Base-by-base conservation (phyloP, 23 tunicate species). In the Ascidia mentula region DNA sequence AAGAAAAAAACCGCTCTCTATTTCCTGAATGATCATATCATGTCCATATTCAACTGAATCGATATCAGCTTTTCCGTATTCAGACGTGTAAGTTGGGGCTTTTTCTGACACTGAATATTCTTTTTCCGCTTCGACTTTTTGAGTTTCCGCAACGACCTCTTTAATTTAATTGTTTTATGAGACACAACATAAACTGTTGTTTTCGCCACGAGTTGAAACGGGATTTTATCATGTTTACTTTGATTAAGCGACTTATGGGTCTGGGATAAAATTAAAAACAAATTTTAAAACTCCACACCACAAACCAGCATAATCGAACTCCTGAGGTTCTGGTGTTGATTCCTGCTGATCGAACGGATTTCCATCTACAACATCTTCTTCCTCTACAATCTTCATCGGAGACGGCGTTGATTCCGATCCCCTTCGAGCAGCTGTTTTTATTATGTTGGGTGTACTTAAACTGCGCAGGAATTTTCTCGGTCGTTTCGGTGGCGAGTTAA, bases 21-120 rank as follows among this genome's bases (percentile, higher is more conserved):
- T 86, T 82, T 86, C 97, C 72, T 91, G 97, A 0, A 91, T 91
- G 24, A 91, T 80, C 22, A 81, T 82, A 46, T 88, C 93, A 37
- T 77, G 80, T 3, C 46, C 65, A 72, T 88, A 88, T 72, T 88
- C 93, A 1, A 45, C 72, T 0, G 93, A 71, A 30, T 88, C 93
- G 32, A 82, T 74, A 46, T 88, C 87, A 28, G 93, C 93, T 71
- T 82, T 88, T 71, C 93, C 93, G 70, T 73, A 88, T 38, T 88
- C 93, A 31, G 79, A 32, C 4, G 59, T 76, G 3, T 9, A 42
- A 42, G 53, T 12, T 28, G 22, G 65, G 65, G 7, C 24, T 9
- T 53, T 53, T 53, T 53, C 65, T 53, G 65, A 20, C 24, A 26
- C 65, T 20, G 65, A 26, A 28, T 53, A 53, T 9, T 53, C 65